A percentile compares a stretch with the other conserved stretches of the same genome.
Conservation (phyloP, 2,888 invertebrate species). For the Drosophila algonquin region DNA sequence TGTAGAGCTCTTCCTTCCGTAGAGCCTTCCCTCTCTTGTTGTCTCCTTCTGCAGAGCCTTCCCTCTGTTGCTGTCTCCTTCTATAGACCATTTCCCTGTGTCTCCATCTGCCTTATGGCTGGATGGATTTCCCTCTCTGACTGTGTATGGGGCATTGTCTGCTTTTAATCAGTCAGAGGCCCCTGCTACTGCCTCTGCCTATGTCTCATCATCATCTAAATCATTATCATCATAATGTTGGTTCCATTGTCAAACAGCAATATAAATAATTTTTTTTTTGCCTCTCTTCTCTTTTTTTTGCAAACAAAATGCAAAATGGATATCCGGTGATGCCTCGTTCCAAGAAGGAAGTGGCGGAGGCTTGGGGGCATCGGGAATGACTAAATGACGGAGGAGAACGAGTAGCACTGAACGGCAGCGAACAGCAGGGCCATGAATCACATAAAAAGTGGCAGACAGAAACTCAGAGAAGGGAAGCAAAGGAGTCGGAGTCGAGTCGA, state of each 20-base stretch:
- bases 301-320: conserved; percentile 64
- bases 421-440: conserved; percentile 60
- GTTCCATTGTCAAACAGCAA: conserved; percentile 36
- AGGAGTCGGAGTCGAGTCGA: conserved; percentile 6
- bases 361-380: conserved; percentile 19
- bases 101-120: not conserved
- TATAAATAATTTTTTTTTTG: conserved; percentile 44
- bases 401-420: not conserved
- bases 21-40: conserved; percentile 3
- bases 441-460: conserved; percentile 43
- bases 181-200: conserved; percentile 40
- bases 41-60: conserved; percentile 4
- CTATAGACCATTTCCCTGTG: conserved; percentile 5
- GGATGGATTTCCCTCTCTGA: conserved; percentile 26
- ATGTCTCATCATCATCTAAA: conserved; percentile 53
- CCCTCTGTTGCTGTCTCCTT: not conserved
- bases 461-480: not conserved
- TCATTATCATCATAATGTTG: conserved; percentile 37
- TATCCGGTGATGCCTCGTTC: conserved; percentile 65
- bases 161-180: conserved; percentile 69
- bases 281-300: conserved; percentile 1
- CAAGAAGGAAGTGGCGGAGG: conserved; percentile 61
- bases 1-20: conserved; percentile 7
- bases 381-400: conserved; percentile 24
- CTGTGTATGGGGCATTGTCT: conserved; percentile 40